Percentiles rank a stretch among this genome's conserved stretches.
phyloP scores from a whole-genome alignment of 1,140 invertebrate genomes.

The Tetramorium simillimum region DNA sequence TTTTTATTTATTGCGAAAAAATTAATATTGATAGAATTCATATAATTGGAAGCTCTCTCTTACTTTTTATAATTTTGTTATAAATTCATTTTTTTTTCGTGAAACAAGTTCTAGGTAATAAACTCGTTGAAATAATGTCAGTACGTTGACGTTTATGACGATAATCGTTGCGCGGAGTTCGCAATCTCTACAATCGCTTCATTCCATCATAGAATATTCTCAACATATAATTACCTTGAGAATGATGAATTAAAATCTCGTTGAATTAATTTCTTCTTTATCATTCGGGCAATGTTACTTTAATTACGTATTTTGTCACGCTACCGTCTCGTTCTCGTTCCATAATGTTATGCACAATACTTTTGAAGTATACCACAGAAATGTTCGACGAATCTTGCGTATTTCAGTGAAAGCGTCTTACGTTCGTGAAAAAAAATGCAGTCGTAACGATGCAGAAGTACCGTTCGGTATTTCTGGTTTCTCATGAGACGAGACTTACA shows the following conservation, averaged over 20 bases:
- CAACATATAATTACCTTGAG: conserved; percentile 15
- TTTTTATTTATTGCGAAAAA: background rate
- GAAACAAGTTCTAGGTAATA: background rate
- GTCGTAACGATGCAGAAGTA: conserved; percentile 1
- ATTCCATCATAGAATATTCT: background rate
- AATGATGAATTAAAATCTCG: conserved; percentile 28
- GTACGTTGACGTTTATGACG: background rate
- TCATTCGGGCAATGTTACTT: background rate
- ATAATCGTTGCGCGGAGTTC: background rate
- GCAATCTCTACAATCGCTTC: background rate
- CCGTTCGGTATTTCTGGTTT: conserved; percentile 27
- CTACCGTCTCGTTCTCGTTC: background rate
- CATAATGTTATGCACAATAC: background rate
- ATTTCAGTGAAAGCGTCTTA: conserved; percentile 54
- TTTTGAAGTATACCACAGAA: background rate
- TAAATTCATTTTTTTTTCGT: background rate
- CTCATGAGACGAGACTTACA: background rate
- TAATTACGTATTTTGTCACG: background rate
- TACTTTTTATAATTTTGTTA: background rate
- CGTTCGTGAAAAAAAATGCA: conserved; percentile 9
- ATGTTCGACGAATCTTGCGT: conserved; percentile 4
- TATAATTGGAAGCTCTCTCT: background rate
- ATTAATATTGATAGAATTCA: background rate
- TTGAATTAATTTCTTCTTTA: background rate
- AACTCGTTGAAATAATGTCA: background rate